phyloP scores from a whole-genome alignment of 2,797 vertebrate species.

The Lacerta viridis region DNA sequence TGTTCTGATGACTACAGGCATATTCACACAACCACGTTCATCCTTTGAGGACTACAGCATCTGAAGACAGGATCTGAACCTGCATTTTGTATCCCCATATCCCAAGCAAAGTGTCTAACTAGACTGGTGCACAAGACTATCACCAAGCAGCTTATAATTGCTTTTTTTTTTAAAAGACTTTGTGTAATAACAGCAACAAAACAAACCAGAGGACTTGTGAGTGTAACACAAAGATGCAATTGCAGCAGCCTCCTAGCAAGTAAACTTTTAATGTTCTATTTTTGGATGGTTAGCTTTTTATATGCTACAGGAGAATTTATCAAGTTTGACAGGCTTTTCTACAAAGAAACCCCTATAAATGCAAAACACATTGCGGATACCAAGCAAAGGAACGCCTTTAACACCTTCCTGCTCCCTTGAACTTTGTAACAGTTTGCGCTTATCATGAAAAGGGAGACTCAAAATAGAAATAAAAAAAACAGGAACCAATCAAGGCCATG shows the following conservation, averaged over 20 bases:
- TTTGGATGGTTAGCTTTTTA: slow-evolving; percentile 12
- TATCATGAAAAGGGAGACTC: neutral
- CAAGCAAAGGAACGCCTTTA: slow-evolving; percentile 18
- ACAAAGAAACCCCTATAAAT: slow-evolving; percentile 23
- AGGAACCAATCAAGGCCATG: neutral
- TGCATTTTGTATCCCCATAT: neutral
- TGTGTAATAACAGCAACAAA: neutral
- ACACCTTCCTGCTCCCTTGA: neutral
- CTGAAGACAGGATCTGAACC: neutral
- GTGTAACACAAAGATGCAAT: neutral
- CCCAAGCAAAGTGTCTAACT: neutral
- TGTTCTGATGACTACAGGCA: neutral
- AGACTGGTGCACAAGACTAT: neutral
- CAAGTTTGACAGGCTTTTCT: slow-evolving; percentile 31
- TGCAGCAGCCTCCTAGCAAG: neutral
- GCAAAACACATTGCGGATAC: slow-evolving; percentile 20
- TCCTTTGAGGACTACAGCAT: no score
- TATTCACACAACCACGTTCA: no score
- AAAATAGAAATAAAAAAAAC: neutral
- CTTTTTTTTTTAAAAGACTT: neutral
- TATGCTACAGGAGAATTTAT: slow-evolving; percentile 23
- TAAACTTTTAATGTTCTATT: slow-evolving; percentile 17
- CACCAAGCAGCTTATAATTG: neutral
- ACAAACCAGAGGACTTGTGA: neutral
- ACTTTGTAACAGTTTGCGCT: neutral